Percentiles rank a stretch among this genome's conserved stretches.
Conservation (phyloP, 2,797 vertebrate genomes). For the Lates japonicus region DNA sequence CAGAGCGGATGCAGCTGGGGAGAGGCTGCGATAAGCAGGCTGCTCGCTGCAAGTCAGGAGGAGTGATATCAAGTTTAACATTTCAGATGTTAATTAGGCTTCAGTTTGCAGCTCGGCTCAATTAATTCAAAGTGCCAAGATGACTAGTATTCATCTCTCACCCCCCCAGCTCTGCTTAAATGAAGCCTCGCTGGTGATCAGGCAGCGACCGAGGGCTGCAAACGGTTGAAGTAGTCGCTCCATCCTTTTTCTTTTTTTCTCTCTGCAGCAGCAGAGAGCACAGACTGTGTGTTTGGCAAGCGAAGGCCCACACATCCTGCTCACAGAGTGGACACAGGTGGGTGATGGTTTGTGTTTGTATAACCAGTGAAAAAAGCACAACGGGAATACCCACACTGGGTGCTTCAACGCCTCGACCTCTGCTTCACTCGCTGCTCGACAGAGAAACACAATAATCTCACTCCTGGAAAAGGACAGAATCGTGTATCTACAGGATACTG, state of each 20-base stretch:
- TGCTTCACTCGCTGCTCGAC: constrained; percentile 31
- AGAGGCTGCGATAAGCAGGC: constrained; percentile 47
- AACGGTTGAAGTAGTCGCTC: constrained; percentile 39
- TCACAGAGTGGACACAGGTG: constrained; percentile 69
- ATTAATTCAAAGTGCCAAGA: constrained; percentile 70
- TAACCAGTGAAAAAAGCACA: constrained; percentile 69
- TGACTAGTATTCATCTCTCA: constrained; percentile 55
- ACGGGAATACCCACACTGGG: constrained; percentile 65
- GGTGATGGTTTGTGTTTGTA: constrained; percentile 71
- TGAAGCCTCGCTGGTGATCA: constrained; percentile 46
- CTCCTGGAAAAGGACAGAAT: constrained; percentile 9
- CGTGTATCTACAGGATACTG: neutral
- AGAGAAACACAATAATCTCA: constrained; percentile 38
- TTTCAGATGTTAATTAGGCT: constrained; percentile 77
- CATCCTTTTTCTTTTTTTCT: constrained; percentile 15
- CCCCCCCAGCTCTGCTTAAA: constrained; percentile 45
- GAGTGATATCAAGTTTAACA: constrained; percentile 64
- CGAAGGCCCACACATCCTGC: constrained; percentile 66
- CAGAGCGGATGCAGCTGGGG: constrained; percentile 63
- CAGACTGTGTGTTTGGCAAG: constrained; percentile 59
- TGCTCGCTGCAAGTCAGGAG: constrained; percentile 29
- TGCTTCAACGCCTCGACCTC: constrained; percentile 57
- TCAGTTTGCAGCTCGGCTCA: constrained; percentile 61
- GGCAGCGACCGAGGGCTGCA: constrained; percentile 43
- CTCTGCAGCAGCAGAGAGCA: constrained; percentile 40